Conservation (phyloP, 2,797 vertebrate genomes). For the Tolypeutes matacus region DNA sequence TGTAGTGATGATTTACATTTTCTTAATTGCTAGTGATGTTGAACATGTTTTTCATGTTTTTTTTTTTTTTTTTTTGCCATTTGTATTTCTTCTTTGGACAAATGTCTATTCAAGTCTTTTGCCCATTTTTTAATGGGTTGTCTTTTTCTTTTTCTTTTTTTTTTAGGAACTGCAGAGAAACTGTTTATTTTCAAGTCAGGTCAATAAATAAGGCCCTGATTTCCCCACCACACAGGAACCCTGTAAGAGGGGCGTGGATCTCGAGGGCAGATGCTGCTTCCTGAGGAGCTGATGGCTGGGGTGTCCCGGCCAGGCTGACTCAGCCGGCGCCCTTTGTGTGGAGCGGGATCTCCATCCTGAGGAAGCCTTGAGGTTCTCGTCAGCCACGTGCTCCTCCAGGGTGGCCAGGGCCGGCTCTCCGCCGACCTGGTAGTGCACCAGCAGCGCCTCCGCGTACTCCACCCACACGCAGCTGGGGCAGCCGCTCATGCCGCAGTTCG, state of each 20-base stretch:
- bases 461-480: constrained; percentile 97
- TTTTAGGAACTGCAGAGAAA: background rate
- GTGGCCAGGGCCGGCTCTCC: constrained; percentile 90
- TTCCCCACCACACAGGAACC: background rate
- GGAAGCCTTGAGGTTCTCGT: constrained; percentile 94
- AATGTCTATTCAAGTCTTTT: too few relatives aligned
- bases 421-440: constrained; percentile 90
- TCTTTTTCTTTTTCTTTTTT: too few relatives aligned
- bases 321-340: constrained; percentile 75
- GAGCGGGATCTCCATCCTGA: constrained; percentile 94
- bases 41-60: too few relatives aligned
- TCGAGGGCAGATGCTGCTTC: accelerated
- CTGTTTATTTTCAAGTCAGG: constrained; percentile 63
- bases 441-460: constrained; percentile 91
- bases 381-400: constrained; percentile 92
- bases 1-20: too few relatives aligned
- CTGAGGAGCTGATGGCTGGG: too few relatives aligned
- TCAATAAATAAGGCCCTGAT: background rate
- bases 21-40: too few relatives aligned
- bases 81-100: too few relatives aligned
- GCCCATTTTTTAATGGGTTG: too few relatives aligned
- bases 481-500: constrained; percentile 96
- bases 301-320: background rate
- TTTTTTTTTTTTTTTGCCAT: too few relatives aligned
- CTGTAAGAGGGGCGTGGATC: accelerated